Conservation (phyloP, 2,113 vertebrate species). For the Plecturocebus donacophilus region DNA sequence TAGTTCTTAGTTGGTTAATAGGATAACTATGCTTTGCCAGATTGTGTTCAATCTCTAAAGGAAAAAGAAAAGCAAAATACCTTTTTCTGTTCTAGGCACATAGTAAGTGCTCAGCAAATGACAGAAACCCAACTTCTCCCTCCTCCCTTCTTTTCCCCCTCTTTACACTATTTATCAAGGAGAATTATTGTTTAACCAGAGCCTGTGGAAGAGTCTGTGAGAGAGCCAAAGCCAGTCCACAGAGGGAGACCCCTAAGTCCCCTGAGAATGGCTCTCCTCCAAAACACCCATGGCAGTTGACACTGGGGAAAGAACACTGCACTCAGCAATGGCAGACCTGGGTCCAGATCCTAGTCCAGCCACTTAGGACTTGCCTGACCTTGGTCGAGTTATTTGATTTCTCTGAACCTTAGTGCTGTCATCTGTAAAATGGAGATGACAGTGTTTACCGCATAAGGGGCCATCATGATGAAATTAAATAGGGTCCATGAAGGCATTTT, state of each 20-base stretch:
- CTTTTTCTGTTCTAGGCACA: not conserved
- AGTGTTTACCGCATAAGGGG: not conserved
- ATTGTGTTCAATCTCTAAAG: constrained; percentile 8
- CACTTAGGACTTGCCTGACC: not conserved
- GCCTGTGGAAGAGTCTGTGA: not conserved
- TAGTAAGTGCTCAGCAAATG: not conserved
- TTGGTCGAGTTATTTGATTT: not conserved
- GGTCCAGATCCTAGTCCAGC: not conserved
- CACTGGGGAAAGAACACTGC: not conserved
- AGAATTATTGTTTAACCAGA: not conserved
- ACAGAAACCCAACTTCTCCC: not conserved
- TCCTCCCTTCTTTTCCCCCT: not conserved
- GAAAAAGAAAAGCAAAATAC: not conserved
- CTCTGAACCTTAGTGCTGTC: not conserved
- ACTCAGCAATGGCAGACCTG: not conserved
- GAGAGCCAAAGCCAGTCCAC: not conserved
- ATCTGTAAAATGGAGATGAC: not conserved
- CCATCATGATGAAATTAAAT: not conserved
- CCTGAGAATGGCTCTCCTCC: not conserved
- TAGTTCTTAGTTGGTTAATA: not conserved
- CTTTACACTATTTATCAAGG: not conserved
- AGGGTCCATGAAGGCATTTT: not conserved
- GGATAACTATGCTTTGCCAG: not conserved
- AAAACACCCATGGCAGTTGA: not conserved
- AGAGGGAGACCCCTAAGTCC: not conserved